Base-by-base conservation (phyloP, 2,888 invertebrate species). In the Cheilosia soror region DNA sequence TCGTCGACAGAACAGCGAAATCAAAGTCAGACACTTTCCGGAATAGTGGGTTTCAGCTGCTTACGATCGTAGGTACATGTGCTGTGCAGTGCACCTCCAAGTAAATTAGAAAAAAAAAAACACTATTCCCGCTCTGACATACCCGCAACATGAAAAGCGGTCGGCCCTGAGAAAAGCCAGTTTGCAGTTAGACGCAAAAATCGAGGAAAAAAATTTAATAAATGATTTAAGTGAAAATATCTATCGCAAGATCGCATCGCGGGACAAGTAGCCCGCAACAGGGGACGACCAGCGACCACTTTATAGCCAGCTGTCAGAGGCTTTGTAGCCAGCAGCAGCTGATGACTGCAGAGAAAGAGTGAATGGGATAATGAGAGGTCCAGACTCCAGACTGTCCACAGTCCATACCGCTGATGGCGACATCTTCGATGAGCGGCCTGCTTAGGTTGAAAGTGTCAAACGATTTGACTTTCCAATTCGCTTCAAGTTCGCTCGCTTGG, bases 161-260 rank as follows among this genome's bases (percentile, higher is more conserved):
- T 51, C 72, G 85, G 76, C 85, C 85, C 81, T 85, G 85, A 77
- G 85, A 77, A 78, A 81, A 85, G 81, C 85, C 85, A 85, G 85
- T 85, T 80, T 80, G 42, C 76, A 72, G 76, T 71, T 80, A 68
- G 84, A 72, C 80, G 84, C 80, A 80, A 80, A 78, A 85, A 68
- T 11, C 13, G 5, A 78, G 62, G 68, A 73, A 68, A 55, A 60
- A 76, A 33, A 58, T 77, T 85, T 85, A 85, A 81, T 77, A 85
- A 85, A 77, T 85, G 85, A 85, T 72, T 85, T 81, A 68, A 81
- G 85, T 68, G 72, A 85, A 85, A 85, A 77, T 85, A 81, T 85
- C 85, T 85, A 84, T 84, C 84, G 84, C 84, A 84, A 76, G 60
- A 79, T 75, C 69, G 84, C 78, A 73, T 75, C 63, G 73, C 33